Base-by-base conservation (phyloP, 1,140 invertebrate genomes). In the Cydia splendana region DNA sequence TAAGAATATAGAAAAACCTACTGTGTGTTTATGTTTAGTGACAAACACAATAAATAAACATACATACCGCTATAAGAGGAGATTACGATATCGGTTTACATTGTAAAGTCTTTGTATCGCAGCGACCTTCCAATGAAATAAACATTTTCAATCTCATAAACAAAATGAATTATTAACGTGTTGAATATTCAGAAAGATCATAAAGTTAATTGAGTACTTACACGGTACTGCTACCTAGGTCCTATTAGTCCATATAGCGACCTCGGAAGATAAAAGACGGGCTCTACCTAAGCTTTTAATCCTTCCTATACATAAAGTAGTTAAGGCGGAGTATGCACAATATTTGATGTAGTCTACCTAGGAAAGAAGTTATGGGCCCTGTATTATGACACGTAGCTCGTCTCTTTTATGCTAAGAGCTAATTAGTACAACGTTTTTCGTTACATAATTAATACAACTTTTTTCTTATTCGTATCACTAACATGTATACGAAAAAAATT, bases 141-240 rank as follows among this genome's bases (percentile, higher is more conserved):
- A 78, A 73, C 85, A 83, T 82, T 84, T 84, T 82, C 77, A 81
- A 81, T 81, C 80, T 81, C 85, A 77, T 87, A 87, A 87, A 86
- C 79, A 80, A 82, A 75, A 73, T 81, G 82, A 79, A 76, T 83
- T 84, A 85, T 78, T 80, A 84, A 86, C 83, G 79, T 81, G 81
- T 76, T 81, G 77, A 80, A 87, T 84, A 87, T 87, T 83, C 81
- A 81, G 78, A 85, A 79, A 82, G 84, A 87, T 85, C 82, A 78
- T 88, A 85, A 86, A 87, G 57, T 84, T 86, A 85, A 87, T 84
- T 88, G 57, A 62, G 57, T 24, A 62, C 57, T 62, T 62, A 62
- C 20, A 62, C 20, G 20, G 20, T 62, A 12, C 18, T 62, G 57
- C 57, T 24, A 53, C 48, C 15, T 53, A 53, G 51, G 51, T 18